Evolutionary conservation across 2,888 invertebrate species (phyloP), one percentile per base, ranked within the genome.

Genomic region (Prostheceraeus crozeri): DNA sequence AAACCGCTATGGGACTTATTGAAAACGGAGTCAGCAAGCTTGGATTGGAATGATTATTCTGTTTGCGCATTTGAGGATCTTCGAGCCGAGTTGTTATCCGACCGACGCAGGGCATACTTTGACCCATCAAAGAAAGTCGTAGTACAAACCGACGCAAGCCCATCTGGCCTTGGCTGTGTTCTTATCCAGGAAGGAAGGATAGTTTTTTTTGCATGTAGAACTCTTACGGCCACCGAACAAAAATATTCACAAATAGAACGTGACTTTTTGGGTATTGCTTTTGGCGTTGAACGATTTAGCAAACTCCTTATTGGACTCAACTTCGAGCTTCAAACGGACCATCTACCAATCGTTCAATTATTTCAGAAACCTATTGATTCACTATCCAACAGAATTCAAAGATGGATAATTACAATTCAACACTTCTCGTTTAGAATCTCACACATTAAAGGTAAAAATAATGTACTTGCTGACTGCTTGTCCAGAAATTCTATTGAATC

Each of bases 191-290:
- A 40, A 16, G 40, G 19, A 16, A 40, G 14, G 14, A 16, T 23
- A 16, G 40, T 40, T 14, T 14, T 40, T 16, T 40, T 40, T 23
- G 6, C 19, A 40, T 40, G 16, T 40, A 16, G 40, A 16, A 40
- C 40, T 6, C 40, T 40, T 40, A 40, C 40, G 16, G 40, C 16
- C 40, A 40, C 40, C 19, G 40, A 40, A 40, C 16, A 40, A 23
- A 40, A 23, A 40, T 40, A 40, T 40, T 40, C 40, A 23, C 40
- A 40, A n/a, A 40, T 40, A 4, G 40, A 40, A 40, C 16, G 40
- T 16, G 40, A 40, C 16, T 40, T 40, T 40, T 40, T 40, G 40
- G 40, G 40, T 8, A 40, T 8, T 14, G 40, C 19, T 14, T 40
- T 40, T 23, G 40, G 40, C 40, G 40, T 40, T 40, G 19, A 16